Percentiles rank a stretch among this genome's conserved stretches.
Conservation (phyloP, 1,140 invertebrate genomes). For the silkworm (Bombyx mori) region DNA sequence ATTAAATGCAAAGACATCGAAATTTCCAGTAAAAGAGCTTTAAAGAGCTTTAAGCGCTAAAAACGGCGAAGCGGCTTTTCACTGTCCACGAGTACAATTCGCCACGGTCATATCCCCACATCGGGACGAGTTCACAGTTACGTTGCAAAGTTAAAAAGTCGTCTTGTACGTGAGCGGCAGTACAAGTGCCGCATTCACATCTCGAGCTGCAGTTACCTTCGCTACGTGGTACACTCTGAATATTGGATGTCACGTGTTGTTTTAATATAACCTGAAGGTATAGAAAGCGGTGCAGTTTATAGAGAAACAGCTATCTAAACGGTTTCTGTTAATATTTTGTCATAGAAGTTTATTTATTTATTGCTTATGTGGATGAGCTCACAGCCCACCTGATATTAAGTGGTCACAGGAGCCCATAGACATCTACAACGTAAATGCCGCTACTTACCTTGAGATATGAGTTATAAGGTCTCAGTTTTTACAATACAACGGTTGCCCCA, state of each 20-base stretch:
- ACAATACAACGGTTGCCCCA: too few relatives aligned
- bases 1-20: too few relatives aligned
- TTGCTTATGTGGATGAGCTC: not conserved
- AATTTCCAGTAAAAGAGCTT: too few relatives aligned
- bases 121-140: too few relatives aligned
- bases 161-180: too few relatives aligned
- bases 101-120: too few relatives aligned
- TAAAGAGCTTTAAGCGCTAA: too few relatives aligned
- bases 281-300: slow-evolving; percentile 1
- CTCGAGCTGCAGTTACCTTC: slow-evolving; percentile 5
- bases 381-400: too few relatives aligned
- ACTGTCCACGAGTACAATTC: too few relatives aligned
- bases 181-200: not conserved
- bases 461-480: too few relatives aligned
- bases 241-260: slow-evolving; percentile 21
- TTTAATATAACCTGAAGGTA: slow-evolving; percentile 21
- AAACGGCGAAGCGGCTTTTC: too few relatives aligned
- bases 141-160: too few relatives aligned
- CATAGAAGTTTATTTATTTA: not conserved
- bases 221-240: slow-evolving; percentile 13
- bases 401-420: not conserved
- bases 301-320: not conserved
- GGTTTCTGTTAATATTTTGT: not conserved
- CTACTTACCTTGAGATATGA: not conserved
- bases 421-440: not conserved